Base-by-base conservation (phyloP, 2,888 invertebrate species). In the Polyploca ridens region DNA sequence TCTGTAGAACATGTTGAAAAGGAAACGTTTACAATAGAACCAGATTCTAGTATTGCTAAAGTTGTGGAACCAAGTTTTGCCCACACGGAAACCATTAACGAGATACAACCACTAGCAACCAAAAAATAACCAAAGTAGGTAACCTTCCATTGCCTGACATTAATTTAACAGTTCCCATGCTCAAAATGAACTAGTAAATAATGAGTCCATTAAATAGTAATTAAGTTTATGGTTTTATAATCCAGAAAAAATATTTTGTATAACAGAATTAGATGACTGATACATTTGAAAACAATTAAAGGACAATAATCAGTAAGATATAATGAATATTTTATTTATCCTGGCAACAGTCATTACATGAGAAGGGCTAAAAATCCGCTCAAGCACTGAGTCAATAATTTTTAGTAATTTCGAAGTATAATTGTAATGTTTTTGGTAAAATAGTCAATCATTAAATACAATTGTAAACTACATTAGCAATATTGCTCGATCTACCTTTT, bases 1-100 rank as follows among this genome's bases (percentile, higher is more conserved):
- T 54, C 7, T 4, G 33, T 33, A 11, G 33, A 58, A 54, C 19
- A 19, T 54, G 19, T 54, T 58, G 67, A 64, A 35, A 65, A 69
- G 14, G 66, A 70, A 46, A 46, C 62, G 5, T 71, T 64, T 44
- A 70, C 69, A 7, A 72, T 74, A 58, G 72, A 74, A 64, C 73
- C 73, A 19, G 72, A 73, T 1, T 1, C 3, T 13, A 13, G 5
- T 19, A 41, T 27, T n/a, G 14, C 41, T 19, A 16, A 60, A 8
- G 27, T 41, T 41, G 13, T 61, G 3, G 41, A 61, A 61, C 61
- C 61, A 61, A 13, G 7, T 16, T n/a, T 46, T n/a, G n/a, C n/a
- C 1, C 46, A 46, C 10, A 46, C n/a, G 4, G 54, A 19, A 14
- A 8, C 54, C 7, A 14, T 16, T 2, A 16, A 16, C 49, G 49